Evolutionary conservation across 2,888 invertebrate genomes (phyloP).

Genomic region (Sacculina carcini): DNA sequence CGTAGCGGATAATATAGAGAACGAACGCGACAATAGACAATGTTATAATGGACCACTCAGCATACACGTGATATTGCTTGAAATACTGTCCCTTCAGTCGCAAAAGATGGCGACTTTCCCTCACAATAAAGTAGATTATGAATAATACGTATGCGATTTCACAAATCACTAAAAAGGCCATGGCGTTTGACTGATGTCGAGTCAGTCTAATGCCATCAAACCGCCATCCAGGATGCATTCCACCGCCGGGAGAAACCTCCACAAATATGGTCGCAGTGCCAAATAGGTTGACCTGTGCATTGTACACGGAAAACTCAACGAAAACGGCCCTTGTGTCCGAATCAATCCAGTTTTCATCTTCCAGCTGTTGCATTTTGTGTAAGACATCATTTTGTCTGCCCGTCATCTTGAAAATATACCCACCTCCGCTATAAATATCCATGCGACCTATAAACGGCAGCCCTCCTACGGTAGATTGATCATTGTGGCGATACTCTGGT

Average conservation of each 20-base stretch:
- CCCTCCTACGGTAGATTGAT: slow-evolving; percentile 18
- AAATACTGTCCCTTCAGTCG: slow-evolving; percentile 11
- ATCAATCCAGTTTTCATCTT: slow-evolving; percentile 23
- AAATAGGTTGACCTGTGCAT: slow-evolving; percentile 20
- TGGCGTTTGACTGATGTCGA: slow-evolving; percentile 11
- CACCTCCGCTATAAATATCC: slow-evolving; percentile 23
- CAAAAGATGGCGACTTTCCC: slow-evolving; percentile 9
- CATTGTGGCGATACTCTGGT: slow-evolving; percentile 16
- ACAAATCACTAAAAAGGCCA: slow-evolving; percentile 20
- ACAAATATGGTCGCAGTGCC: slow-evolving; percentile 12
- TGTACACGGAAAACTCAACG: slow-evolving; percentile 27
- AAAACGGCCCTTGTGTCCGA: slow-evolving; percentile 24
- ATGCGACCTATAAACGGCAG: slow-evolving; percentile 21
- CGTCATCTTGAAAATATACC: slow-evolving; percentile 19
- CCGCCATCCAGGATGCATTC: slow-evolving; percentile 13
- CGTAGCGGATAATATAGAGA: slow-evolving; percentile 8
- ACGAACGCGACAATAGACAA: slow-evolving; percentile 8
- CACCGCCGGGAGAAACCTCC: slow-evolving; percentile 14
- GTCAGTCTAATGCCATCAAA: slow-evolving; percentile 11
- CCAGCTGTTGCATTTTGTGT: slow-evolving; percentile 18
- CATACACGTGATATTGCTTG: slow-evolving; percentile 8
- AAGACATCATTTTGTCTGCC: slow-evolving; percentile 16
- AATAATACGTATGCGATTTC: slow-evolving; percentile 21
- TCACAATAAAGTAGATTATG: slow-evolving; percentile 20
- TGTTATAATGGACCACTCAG: slow-evolving; percentile 10